Conservation (phyloP, 2,113 vertebrate genomes). For the Gila orcuttii region DNA sequence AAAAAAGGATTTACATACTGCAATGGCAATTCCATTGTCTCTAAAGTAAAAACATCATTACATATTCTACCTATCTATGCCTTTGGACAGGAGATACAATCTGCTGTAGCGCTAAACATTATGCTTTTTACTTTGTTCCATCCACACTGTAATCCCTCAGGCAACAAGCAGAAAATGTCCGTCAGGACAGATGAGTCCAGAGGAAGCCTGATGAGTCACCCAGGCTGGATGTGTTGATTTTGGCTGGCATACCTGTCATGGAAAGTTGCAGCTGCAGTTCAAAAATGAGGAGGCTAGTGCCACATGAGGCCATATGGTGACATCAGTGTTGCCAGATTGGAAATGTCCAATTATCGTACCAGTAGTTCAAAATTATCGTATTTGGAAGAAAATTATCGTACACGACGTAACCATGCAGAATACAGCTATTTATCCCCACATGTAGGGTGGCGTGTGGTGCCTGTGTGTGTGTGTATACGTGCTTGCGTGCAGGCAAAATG, state of each 20-base stretch:
- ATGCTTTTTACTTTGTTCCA: constrained; percentile 71
- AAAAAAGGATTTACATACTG: background rate
- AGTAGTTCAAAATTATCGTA: too few species aligned
- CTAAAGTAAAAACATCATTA: constrained; percentile 9
- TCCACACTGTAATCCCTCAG: constrained; percentile 61
- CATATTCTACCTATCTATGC: constrained; percentile 6
- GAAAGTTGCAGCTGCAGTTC: constrained; percentile 67
- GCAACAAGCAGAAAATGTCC: constrained; percentile 74
- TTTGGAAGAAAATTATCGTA: too few species aligned
- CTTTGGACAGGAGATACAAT: constrained; percentile 57
- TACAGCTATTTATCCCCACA: too few species aligned
- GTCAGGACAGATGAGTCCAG: constrained; percentile 69
- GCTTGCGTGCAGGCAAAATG: too few species aligned
- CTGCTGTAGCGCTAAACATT: constrained; percentile 69
- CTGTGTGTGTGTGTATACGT: too few species aligned
- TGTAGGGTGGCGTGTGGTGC: too few species aligned
- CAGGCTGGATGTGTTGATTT: constrained; percentile 65
- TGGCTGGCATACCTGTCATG: constrained; percentile 72
- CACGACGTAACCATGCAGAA: too few species aligned
- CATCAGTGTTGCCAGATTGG: too few species aligned
- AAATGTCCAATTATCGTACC: too few species aligned
- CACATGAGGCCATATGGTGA: constrained; percentile 64
- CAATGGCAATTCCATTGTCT: background rate
- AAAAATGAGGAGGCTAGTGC: constrained; percentile 71
- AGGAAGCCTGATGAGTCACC: constrained; percentile 57